These are phyloP conservation scores for Drosophila eohydei DNA, from an alignment of 2,888 invertebrate species.

Conservation along the genomic window DNA sequence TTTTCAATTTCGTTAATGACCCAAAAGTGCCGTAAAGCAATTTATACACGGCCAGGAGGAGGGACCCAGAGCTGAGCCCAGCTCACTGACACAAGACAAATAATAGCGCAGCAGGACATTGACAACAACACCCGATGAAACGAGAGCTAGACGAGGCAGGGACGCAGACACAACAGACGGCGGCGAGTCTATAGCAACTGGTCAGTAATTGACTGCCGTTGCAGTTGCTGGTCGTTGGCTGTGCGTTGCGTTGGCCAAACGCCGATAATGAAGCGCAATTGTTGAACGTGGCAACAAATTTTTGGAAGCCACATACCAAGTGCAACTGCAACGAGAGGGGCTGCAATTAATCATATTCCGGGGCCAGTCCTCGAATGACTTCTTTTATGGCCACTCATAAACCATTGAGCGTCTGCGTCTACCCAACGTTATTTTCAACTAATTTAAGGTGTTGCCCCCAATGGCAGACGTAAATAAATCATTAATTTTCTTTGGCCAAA, in stretches of 20 bases:
- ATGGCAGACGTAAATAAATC: slow-evolving; percentile 70
- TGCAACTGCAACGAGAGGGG: slow-evolving; percentile 59
- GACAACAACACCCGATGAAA: slow-evolving; percentile 79
- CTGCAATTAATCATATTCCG: slow-evolving; percentile 74
- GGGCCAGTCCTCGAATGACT: slow-evolving; percentile 44
- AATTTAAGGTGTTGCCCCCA: slow-evolving; percentile 79
- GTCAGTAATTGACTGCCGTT: slow-evolving; percentile 69
- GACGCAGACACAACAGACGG: slow-evolving; percentile 23
- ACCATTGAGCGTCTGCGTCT: slow-evolving; percentile 36
- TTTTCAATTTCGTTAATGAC: slow-evolving; percentile 84
- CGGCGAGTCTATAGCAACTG: slow-evolving; percentile 51
- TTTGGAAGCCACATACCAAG: slow-evolving; percentile 47
- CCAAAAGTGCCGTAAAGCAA: slow-evolving; percentile 83
- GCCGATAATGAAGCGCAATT: slow-evolving; percentile 80
- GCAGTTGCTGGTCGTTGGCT: background rate
- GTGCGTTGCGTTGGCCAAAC: slow-evolving; percentile 49
- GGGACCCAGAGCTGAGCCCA: slow-evolving; percentile 25
- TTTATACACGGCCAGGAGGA: slow-evolving; percentile 68
- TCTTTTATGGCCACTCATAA: slow-evolving; percentile 57
- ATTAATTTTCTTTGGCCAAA: slow-evolving; percentile 56
- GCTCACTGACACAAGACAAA: slow-evolving; percentile 79
- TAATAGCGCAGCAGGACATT: slow-evolving; percentile 84
- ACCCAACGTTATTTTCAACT: slow-evolving; percentile 55
- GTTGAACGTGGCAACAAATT: slow-evolving; percentile 72
- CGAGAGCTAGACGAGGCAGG: slow-evolving; percentile 25